Conservation (phyloP, 2,113 vertebrate species). For the Gymnarchus niloticus region DNA sequence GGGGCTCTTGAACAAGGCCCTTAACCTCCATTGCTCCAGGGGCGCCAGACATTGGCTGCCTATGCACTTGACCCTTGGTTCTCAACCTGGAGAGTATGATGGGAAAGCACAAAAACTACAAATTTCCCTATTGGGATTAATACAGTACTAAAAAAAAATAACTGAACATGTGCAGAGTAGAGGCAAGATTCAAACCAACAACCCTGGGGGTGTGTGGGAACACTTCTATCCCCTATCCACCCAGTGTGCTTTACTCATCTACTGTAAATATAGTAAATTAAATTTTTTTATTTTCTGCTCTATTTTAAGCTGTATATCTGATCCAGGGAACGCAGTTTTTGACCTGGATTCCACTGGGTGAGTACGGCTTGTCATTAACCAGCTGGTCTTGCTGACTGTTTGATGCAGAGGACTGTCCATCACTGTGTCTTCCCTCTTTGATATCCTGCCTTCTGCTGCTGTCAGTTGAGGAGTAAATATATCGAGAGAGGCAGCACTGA, state of each 20-base stretch:
- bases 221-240: not conserved
- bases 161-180: not conserved
- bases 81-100: too few relatives aligned
- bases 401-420: not conserved
- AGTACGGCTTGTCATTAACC: not conserved
- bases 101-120: too few relatives aligned
- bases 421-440: not conserved
- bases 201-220: too few relatives aligned
- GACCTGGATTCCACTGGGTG: not conserved
- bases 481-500: not conserved
- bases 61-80: too few relatives aligned
- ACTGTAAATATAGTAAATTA: not conserved
- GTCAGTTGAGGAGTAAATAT: slow-evolving; percentile 4
- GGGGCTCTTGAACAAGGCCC: too few relatives aligned
- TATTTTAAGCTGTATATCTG: not conserved
- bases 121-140: too few relatives aligned
- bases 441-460: slow-evolving; percentile 3
- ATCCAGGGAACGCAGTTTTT: not conserved
- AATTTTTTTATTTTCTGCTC: not conserved
- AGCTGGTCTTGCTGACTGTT: not conserved
- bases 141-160: too few relatives aligned
- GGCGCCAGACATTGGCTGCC: too few relatives aligned
- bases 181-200: not conserved
- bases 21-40: too few relatives aligned
- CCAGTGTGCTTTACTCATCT: not conserved